Evolutionary conservation across 2,797 vertebrate species (phyloP).

Genomic region (Phaenicophaeus curvirostris): DNA sequence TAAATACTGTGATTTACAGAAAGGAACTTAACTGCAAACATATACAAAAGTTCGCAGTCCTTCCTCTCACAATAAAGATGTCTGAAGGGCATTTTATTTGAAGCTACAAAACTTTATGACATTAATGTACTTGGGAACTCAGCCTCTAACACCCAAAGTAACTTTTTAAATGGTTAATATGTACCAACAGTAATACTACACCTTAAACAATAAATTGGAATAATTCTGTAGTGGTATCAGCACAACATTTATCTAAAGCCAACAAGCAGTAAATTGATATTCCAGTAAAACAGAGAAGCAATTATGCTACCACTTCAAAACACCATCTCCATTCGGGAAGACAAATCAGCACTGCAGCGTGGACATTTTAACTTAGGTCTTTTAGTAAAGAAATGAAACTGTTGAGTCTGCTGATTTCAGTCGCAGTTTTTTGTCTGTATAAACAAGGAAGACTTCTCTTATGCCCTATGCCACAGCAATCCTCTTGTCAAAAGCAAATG

Average conservation of each 20-base stretch:
- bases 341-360: not conserved
- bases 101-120: slow-evolving; percentile 25
- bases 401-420: not conserved
- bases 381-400: not conserved
- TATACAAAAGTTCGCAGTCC: not conserved
- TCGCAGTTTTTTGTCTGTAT: not conserved
- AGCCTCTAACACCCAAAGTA: not conserved
- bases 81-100: slow-evolving; percentile 41
- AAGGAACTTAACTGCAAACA: not conserved
- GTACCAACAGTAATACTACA: not conserved
- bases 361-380: not conserved
- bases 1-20: slow-evolving; percentile 6
- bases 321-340: not conserved
- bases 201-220: not conserved
- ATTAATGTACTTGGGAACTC: slow-evolving; percentile 26
- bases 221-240: not conserved
- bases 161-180: not conserved
- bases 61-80: slow-evolving; percentile 9
- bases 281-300: not conserved
- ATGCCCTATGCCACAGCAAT: not conserved
- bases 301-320: not conserved
- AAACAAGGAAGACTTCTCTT: slow-evolving; percentile 19
- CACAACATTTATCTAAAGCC: not conserved
- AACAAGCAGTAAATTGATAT: slow-evolving; percentile 1
- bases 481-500: slow-evolving; percentile 25